A percentile compares a stretch with the other conserved stretches of the same genome.
Evolutionary conservation across 1,140 invertebrate genomes (phyloP).

Genomic region (Caenorhabditis tropicalis): DNA sequence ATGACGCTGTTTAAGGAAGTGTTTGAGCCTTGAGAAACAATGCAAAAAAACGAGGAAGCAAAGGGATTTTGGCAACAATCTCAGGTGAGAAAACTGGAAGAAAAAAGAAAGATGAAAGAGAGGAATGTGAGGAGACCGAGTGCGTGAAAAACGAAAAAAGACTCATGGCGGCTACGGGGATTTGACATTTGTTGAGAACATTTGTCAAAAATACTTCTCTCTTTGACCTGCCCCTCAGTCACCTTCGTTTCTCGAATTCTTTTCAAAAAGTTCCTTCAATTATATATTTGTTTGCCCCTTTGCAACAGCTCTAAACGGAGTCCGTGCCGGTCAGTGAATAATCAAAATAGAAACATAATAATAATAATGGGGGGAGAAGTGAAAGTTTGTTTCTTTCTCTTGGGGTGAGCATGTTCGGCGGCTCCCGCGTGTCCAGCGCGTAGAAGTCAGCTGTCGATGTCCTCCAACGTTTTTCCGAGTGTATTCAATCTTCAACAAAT

Average conservation of each 20-base stretch:
- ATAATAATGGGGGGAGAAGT: not conserved
- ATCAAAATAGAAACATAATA: constrained; percentile 3
- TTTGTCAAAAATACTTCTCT: constrained; percentile 42
- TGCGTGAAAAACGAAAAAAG: constrained; percentile 33
- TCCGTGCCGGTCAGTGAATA: no score
- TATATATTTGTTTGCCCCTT: constrained; percentile 13
- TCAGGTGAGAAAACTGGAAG: constrained; percentile 20
- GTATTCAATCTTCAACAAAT: constrained; percentile 29
- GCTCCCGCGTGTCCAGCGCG: not conserved
- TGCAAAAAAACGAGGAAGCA: not conserved
- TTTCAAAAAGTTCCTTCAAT: constrained; percentile 7
- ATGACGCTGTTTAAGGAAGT: constrained; percentile 5
- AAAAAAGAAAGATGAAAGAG: not conserved
- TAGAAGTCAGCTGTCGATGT: not conserved
- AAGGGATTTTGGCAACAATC: not conserved
- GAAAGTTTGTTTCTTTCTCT: not conserved
- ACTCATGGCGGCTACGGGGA: not conserved
- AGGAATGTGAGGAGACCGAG: not conserved
- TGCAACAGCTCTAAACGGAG: not conserved
- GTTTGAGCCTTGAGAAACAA: not conserved
- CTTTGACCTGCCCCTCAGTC: not conserved
- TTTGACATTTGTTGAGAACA: constrained; percentile 37
- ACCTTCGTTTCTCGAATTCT: not conserved
- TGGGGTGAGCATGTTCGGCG: not conserved
- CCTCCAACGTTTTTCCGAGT: not conserved